Percentiles rank a stretch among this genome's conserved stretches.
These are phyloP conservation scores for Probosciger aterrimus DNA, from an alignment of 2,113 vertebrate genomes.

Conservation along the genomic window DNA sequence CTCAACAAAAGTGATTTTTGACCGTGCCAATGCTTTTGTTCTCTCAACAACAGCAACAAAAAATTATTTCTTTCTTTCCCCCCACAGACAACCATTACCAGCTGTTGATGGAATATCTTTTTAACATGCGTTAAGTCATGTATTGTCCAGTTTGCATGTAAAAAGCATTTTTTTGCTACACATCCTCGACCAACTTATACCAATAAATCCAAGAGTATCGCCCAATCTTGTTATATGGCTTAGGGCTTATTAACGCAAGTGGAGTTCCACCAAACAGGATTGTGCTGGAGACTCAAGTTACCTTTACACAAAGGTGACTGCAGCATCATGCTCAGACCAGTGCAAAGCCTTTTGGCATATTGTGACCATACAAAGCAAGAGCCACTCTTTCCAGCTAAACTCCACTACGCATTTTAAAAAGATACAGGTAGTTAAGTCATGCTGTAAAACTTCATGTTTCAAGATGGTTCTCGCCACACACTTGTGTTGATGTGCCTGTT, in stretches of 20 bases:
- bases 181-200: neutral
- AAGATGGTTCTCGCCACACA: neutral
- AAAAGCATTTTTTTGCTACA: constrained; percentile 25
- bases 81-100: constrained; percentile 47
- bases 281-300: fast-evolving
- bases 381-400: neutral
- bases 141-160: constrained; percentile 38
- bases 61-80: constrained; percentile 29
- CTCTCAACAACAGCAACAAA: constrained; percentile 39
- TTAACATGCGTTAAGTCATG: constrained; percentile 33
- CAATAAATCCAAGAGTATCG: neutral
- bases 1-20: constrained; percentile 49
- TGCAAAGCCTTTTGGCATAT: neutral
- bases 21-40: constrained; percentile 56
- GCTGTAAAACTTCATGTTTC: neutral
- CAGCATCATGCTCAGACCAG: neutral
- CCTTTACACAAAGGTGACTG: neutral
- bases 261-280: neutral
- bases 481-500: neutral
- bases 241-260: neutral
- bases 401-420: neutral
- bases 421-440: neutral
- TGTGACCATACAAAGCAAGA: neutral
- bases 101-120: constrained; percentile 13
- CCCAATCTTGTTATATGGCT: neutral